Percentiles rank a stretch among this genome's conserved stretches.
These are phyloP conservation scores for Masnerella sp. DNA, from an alignment of 2,888 invertebrate genomes.

Conservation along the genomic window DNA sequence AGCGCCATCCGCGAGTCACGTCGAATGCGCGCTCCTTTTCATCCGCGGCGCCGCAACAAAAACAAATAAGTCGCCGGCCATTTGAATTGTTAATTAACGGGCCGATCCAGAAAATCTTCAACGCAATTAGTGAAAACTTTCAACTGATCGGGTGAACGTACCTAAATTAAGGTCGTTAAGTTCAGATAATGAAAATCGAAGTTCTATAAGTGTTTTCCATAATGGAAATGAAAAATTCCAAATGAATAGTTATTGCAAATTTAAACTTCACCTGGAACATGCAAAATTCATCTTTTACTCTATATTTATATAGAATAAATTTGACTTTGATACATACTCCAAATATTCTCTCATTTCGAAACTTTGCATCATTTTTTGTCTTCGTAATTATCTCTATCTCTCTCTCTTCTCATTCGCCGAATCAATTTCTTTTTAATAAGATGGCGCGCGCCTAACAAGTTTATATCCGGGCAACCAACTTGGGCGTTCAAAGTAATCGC, in stretches of 20 bases:
- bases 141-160: constrained; percentile 43
- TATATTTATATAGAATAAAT: too few relatives aligned
- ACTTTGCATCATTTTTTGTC: background rate
- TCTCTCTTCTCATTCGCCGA: background rate
- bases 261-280: too few relatives aligned
- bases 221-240: background rate
- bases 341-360: background rate
- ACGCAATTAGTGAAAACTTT: constrained; percentile 35
- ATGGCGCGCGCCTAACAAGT: constrained; percentile 12
- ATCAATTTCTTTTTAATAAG: constrained; percentile 4
- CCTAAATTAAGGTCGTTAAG: constrained; percentile 33
- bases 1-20: constrained; percentile 5
- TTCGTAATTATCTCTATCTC: too few relatives aligned
- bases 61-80: too few relatives aligned
- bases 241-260: too few relatives aligned
- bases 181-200: constrained; percentile 16
- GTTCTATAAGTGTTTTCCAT: background rate
- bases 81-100: too few relatives aligned
- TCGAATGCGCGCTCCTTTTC: constrained; percentile 10
- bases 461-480: background rate
- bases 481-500: constrained; percentile 4
- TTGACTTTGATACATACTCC: too few relatives aligned
- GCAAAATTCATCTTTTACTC: too few relatives aligned
- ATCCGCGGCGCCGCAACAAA: too few relatives aligned
- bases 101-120: constrained; percentile 8